A percentile compares a stretch with the other conserved stretches of the same genome.
phyloP scores from a whole-genome alignment of 53 echinoderm and acorn worm genomes.

The Paracentrotus lividus region DNA sequence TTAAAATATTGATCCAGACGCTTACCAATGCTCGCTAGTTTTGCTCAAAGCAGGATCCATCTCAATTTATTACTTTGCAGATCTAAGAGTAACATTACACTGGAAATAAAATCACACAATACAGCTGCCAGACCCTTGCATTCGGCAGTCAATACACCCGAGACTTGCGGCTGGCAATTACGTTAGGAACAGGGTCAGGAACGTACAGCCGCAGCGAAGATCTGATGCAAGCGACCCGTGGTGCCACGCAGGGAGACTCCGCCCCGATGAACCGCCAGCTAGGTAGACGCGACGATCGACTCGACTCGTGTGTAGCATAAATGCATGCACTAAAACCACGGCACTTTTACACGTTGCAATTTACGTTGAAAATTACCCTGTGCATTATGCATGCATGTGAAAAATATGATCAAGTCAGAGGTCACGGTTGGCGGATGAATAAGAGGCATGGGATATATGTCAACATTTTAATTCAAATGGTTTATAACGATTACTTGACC shows the following conservation, averaged over 20 bases:
- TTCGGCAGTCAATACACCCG: not conserved
- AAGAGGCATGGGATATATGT: not conserved
- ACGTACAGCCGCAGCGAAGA: no score
- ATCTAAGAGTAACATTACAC: not conserved
- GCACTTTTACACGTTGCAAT: not conserved
- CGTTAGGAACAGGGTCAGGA: not conserved
- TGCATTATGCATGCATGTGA: conserved; percentile 46
- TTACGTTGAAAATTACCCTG: no score
- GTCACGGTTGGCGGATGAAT: conserved; percentile 48
- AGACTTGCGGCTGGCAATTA: conserved; percentile 19
- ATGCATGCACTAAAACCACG: not conserved
- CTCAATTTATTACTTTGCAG: not conserved
- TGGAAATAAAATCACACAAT: not conserved
- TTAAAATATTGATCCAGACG: no score
- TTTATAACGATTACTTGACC: not conserved
- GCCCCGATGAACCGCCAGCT: not conserved
- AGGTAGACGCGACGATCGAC: not conserved
- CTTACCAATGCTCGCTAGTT: conserved; percentile 36
- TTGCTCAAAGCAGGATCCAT: conserved; percentile 36
- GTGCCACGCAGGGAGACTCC: not conserved
- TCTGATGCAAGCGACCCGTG: conserved; percentile 6
- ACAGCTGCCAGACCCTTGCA: not conserved
- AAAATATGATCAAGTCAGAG: conserved; percentile 43
- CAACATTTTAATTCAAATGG: not conserved
- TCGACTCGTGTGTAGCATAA: not conserved